Percentiles rank a stretch among this genome's conserved stretches.
Conservation (phyloP, 2,888 invertebrate species). For the Mythimna impura region DNA sequence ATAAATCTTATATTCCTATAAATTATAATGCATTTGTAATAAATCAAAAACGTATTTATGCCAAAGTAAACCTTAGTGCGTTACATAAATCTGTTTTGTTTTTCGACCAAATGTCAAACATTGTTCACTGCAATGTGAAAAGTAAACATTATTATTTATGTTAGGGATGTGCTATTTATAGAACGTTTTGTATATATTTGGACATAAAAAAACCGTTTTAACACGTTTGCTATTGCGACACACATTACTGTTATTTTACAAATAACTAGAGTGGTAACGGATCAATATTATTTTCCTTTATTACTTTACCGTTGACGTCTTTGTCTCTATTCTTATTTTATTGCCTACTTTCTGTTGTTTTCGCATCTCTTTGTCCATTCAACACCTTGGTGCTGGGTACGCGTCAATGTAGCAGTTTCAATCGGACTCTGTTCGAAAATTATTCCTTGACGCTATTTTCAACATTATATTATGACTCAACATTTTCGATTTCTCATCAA, state of each 20-base stretch:
- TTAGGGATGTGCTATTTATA: conserved; percentile 64
- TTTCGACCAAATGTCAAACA: conserved; percentile 67
- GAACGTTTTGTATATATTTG: conserved; percentile 52
- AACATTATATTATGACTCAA: not conserved
- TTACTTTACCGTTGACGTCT: conserved; percentile 12
- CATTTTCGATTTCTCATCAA: not conserved
- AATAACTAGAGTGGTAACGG: conserved; percentile 29
- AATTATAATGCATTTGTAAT: conserved; percentile 59
- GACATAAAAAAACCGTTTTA: conserved; percentile 61
- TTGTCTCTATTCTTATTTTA: conserved; percentile 12
- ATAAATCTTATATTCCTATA: conserved; percentile 54
- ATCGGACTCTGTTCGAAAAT: not conserved
- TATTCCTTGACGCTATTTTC: not conserved
- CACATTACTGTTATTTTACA: conserved; percentile 32
- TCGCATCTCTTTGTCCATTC: not conserved
- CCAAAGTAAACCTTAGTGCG: conserved; percentile 43
- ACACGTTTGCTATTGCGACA: conserved; percentile 48
- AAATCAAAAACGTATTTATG: conserved; percentile 56
- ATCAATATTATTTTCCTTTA: conserved; percentile 29
- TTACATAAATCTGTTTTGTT: conserved; percentile 62
- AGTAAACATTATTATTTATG: conserved; percentile 70
- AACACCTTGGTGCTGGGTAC: not conserved
- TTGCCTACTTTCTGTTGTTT: not conserved
- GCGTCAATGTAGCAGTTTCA: not conserved
- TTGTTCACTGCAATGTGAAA: conserved; percentile 57